A percentile compares a stretch with the other conserved stretches of the same genome.
Conservation (phyloP, 2,797 vertebrate genomes). For the Sphaeramia orbicularis region DNA sequence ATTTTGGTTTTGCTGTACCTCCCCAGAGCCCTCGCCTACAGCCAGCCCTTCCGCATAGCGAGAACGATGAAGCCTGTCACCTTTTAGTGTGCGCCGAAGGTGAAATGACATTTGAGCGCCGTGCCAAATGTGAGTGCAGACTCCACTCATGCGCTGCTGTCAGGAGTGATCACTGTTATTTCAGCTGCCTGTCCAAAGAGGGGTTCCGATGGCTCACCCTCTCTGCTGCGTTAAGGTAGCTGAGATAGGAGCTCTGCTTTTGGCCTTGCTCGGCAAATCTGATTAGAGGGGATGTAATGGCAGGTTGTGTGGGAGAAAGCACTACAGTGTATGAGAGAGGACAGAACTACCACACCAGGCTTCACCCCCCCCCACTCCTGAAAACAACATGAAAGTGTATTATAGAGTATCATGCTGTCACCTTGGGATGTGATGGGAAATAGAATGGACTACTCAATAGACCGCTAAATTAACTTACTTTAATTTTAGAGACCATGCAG, state of each 20-base stretch:
- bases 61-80: constrained; percentile 67
- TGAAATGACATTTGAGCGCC: constrained; percentile 76
- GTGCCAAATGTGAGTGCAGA: constrained; percentile 75
- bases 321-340: constrained; percentile 61
- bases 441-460: constrained; percentile 69
- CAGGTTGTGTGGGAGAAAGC: constrained; percentile 61
- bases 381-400: constrained; percentile 67
- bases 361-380: constrained; percentile 5
- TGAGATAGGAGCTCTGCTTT: constrained; percentile 55
- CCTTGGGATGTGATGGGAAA: constrained; percentile 75
- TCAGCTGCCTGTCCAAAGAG: constrained; percentile 61
- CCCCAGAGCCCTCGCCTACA: constrained; percentile 19
- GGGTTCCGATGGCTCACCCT: constrained; percentile 44
- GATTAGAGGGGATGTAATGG: constrained; percentile 73
- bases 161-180: constrained; percentile 80
- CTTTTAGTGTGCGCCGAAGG: constrained; percentile 64
- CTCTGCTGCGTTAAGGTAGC: constrained; percentile 46
- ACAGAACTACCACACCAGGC: constrained; percentile 30
- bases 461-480: constrained; percentile 73
- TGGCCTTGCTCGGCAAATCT: constrained; percentile 66
- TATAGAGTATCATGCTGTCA: constrained; percentile 65
- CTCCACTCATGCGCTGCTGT: constrained; percentile 68
- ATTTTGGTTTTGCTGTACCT: constrained; percentile 1
- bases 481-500: constrained; percentile 57
- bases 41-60: constrained; percentile 39